These are phyloP conservation scores for Dione vanillae DNA, from an alignment of 2,888 invertebrate species.

Conservation along the genomic window DNA sequence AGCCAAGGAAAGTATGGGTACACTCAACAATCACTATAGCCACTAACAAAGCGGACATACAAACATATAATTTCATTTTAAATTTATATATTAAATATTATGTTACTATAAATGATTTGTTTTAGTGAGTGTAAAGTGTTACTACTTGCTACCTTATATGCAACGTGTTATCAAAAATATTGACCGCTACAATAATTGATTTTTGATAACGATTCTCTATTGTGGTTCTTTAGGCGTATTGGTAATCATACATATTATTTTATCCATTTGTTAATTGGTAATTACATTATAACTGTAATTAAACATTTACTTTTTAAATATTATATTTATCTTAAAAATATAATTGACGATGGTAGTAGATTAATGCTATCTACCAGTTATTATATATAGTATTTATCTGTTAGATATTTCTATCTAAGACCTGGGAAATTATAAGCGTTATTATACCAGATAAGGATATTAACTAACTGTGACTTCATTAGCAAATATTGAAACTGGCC, in stretches of 20 bases:
- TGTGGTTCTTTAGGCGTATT: not conserved
- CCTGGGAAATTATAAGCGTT: too few relatives aligned
- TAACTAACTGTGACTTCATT: too few relatives aligned
- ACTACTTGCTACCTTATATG: not conserved
- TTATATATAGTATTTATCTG: too few relatives aligned
- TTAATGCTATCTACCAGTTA: too few relatives aligned
- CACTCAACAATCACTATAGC: constrained; percentile 58
- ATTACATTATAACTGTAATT: not conserved
- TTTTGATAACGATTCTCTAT: constrained; percentile 4
- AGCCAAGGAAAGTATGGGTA: constrained; percentile 64
- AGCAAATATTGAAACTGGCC: too few relatives aligned
- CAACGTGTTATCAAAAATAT: not conserved
- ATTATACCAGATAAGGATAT: too few relatives aligned
- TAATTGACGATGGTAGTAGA: too few relatives aligned
- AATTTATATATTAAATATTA: not conserved
- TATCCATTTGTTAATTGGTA: not conserved
- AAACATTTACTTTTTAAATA: too few relatives aligned
- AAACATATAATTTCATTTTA: constrained; percentile 32
- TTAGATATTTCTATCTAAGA: too few relatives aligned
- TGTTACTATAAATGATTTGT: not conserved
- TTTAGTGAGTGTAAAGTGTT: not conserved
- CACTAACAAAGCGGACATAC: constrained; percentile 47
- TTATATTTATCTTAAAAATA: too few relatives aligned
- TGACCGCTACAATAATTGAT: not conserved
- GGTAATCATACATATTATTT: not conserved